Conservation (phyloP, 2,888 invertebrate genomes). For the Aphidoletes aphidimyza region DNA sequence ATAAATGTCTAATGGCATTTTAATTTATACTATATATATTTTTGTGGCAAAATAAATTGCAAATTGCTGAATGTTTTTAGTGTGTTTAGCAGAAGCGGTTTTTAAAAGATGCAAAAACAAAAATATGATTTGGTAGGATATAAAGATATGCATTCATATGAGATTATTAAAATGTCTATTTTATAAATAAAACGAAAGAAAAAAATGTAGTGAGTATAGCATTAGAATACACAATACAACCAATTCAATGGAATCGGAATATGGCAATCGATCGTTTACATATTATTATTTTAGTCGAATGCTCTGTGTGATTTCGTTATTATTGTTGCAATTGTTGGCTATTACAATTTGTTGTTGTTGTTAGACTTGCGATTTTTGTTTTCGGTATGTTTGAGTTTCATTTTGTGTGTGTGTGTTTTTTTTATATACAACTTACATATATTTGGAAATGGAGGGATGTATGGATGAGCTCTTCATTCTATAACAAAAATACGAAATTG, state of each 20-base stretch:
- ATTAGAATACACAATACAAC: constrained; percentile 39
- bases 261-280: not conserved
- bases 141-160: constrained; percentile 4
- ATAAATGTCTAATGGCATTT: constrained; percentile 3
- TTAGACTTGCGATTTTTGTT: constrained; percentile 13
- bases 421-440: constrained; percentile 57
- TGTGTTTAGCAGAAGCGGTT: constrained; percentile 48
- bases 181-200: not conserved
- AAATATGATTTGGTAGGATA: not conserved
- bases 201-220: constrained; percentile 52
- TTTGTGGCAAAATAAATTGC: constrained; percentile 8
- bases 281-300: not conserved
- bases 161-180: not conserved
- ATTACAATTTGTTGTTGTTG: not conserved
- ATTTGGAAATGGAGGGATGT: constrained; percentile 57
- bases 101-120: constrained; percentile 15
- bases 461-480: constrained; percentile 57
- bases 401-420: not conserved
- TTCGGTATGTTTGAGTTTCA: not conserved
- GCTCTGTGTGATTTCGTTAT: not conserved
- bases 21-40: not conserved
- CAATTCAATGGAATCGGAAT: not conserved
- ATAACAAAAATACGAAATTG: constrained; percentile 57
- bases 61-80: constrained; percentile 44
- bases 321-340: not conserved